Conservation (phyloP, 2,888 invertebrate genomes). For the Pharmacophagus antenor region DNA sequence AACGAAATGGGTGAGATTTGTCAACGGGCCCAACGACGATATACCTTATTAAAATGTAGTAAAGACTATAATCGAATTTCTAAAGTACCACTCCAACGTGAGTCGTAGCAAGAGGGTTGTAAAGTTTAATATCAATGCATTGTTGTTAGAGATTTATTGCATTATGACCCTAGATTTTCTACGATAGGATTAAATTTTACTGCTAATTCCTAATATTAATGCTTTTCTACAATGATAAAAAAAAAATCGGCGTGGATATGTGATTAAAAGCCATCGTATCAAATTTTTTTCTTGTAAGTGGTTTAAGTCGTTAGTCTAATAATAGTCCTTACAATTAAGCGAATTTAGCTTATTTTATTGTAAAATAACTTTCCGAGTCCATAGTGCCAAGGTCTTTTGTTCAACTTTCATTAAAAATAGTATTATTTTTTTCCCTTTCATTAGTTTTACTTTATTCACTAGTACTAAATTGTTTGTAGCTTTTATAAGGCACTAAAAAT, state of each 20-base stretch:
- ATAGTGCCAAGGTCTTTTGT: too few relatives aligned
- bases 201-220: neutral
- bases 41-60: constrained; percentile 31
- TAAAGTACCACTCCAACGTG: neutral
- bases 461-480: too few relatives aligned
- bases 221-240: neutral
- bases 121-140: constrained; percentile 35
- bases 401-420: too few relatives aligned
- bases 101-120: constrained; percentile 37
- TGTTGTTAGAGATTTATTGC: constrained; percentile 30
- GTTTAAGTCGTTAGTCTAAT: too few relatives aligned
- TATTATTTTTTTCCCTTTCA: too few relatives aligned
- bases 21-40: constrained; percentile 29
- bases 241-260: neutral
- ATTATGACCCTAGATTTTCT: constrained; percentile 23
- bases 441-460: too few relatives aligned
- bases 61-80: constrained; percentile 33
- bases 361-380: too few relatives aligned
- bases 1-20: constrained; percentile 39
- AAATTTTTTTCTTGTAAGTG: too few relatives aligned
- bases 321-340: too few relatives aligned
- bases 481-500: too few relatives aligned
- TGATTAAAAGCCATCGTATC: too few relatives aligned
- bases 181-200: neutral
- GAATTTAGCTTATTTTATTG: too few relatives aligned